Base-by-base conservation (phyloP, 2,113 vertebrate species). In the Tachuris rubrigastra region DNA sequence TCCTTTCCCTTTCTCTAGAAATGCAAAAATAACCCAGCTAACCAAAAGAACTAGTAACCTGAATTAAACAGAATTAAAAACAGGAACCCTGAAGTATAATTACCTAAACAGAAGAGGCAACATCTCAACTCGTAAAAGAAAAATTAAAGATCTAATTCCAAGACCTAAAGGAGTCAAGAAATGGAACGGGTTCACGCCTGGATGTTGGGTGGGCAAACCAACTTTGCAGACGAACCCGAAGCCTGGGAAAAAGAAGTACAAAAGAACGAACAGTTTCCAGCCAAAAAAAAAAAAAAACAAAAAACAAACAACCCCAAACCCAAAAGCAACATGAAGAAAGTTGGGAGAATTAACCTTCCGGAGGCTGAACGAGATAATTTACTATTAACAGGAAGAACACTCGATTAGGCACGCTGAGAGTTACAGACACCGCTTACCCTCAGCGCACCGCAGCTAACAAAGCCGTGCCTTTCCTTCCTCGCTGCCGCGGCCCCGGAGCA, bases 391-490 rank as follows among this genome's bases (percentile, higher is more conserved):
- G 8, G 44, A 23, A 9, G 3, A 52, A 21, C 8, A 19, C 7
- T 3, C 0, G 5, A 56, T 35, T 6, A 75, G 76, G 15, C 63
- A 42, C 1, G 25, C 47, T 1, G 44, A 72, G 14, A 44, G 27
- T 6, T 28, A n/a, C 3, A 5, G 9, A 23, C n/a, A 33, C 39
- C 60, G 3, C 5, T 53, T 9, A 52, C 17, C 50, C 14, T 46
- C 41, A 68, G 2, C 0, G 8, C 1, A 59, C 3, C 19, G n/a
- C 23, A n/a, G 33, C 14, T 16, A 11, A 13, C 30, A 52, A 5
- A 39, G 71, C 52, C 62, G 23, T 8, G 55, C 46, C 33, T 44
- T 19, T 35, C 11, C 44, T 9, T 7, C 35, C 46, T n/a, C n/a
- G n/a, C n/a, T 15, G 37, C 16, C 41, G 58, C 10, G 0, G 52